Percentiles rank a stretch among this genome's conserved stretches.
phyloP scores from a whole-genome alignment of 2,888 invertebrate species.

The Charanyca ferruginea region DNA sequence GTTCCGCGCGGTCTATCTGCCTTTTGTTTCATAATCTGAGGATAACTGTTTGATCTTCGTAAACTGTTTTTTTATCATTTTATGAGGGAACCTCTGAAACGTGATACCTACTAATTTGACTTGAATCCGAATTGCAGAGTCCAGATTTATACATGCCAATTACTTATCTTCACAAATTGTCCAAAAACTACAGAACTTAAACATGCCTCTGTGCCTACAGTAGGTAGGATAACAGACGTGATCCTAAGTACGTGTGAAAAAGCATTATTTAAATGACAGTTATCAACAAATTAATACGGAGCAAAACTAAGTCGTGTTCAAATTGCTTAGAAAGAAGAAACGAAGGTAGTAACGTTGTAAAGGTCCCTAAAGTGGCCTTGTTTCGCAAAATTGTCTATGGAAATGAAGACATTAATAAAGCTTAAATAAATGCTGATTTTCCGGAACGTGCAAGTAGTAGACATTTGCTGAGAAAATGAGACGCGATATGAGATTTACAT shows the following conservation, averaged over 20 bases:
- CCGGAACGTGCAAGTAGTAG: slow-evolving; percentile 42
- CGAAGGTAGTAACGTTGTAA: slow-evolving; percentile 30
- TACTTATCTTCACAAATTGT: no score
- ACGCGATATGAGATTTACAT: slow-evolving; percentile 38
- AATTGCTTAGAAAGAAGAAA: slow-evolving; percentile 50
- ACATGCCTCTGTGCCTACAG: background rate
- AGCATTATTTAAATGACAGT: slow-evolving; percentile 50
- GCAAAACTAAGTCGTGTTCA: slow-evolving; percentile 41
- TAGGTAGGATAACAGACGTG: background rate
- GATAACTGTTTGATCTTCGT: no score
- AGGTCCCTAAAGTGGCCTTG: slow-evolving; percentile 55
- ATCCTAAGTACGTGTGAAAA: slow-evolving; percentile 7
- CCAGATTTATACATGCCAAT: no score
- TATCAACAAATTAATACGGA: slow-evolving; percentile 41
- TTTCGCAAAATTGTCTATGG: slow-evolving; percentile 61
- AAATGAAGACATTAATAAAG: slow-evolving; percentile 63
- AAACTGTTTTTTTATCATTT: no score
- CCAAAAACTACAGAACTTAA: no score
- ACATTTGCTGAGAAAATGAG: slow-evolving; percentile 40
- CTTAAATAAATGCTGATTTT: slow-evolving; percentile 60
- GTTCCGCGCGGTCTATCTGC: no score
- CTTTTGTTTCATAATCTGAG: no score
- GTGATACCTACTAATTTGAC: no score
- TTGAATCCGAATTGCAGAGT: no score
- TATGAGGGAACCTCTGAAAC: no score